phyloP scores from a whole-genome alignment of 2,888 invertebrate genomes.

The Hartigia nigra region DNA sequence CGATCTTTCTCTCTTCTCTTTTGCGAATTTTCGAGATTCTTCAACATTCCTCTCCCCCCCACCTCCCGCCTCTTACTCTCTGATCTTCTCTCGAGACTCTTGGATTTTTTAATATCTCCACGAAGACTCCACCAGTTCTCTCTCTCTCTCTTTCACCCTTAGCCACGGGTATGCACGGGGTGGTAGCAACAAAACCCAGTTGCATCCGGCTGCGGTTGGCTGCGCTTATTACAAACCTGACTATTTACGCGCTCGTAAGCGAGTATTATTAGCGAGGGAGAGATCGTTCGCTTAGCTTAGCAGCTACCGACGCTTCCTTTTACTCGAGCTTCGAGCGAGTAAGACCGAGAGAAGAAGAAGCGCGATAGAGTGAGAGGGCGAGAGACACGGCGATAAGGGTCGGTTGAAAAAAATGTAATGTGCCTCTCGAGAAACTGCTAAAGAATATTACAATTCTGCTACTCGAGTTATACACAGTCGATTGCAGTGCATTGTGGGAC shows the following conservation, averaged over 20 bases:
- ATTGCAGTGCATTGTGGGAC: no score
- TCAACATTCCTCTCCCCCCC: background rate
- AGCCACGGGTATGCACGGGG: background rate
- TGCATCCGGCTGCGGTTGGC: background rate
- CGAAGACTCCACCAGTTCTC: slow-evolving; percentile 20
- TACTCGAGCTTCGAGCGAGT: background rate
- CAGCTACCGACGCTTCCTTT: background rate
- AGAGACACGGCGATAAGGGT: background rate
- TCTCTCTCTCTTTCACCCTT: background rate
- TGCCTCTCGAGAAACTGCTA: background rate
- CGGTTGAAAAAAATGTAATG: background rate
- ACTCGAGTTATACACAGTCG: background rate
- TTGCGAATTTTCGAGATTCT: background rate
- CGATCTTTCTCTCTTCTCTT: slow-evolving; percentile 1
- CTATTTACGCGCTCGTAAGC: background rate
- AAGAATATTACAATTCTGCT: background rate
- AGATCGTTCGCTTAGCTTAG: background rate
- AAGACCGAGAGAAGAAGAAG: background rate
- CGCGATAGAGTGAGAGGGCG: background rate
- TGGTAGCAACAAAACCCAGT: background rate
- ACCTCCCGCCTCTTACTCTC: background rate
- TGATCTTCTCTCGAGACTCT: background rate
- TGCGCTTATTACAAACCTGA: background rate
- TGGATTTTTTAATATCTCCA: slow-evolving; percentile 29
- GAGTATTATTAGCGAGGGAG: background rate